Base-by-base conservation (phyloP, 2,113 vertebrate species). In the Lutjanus erythropterus region DNA sequence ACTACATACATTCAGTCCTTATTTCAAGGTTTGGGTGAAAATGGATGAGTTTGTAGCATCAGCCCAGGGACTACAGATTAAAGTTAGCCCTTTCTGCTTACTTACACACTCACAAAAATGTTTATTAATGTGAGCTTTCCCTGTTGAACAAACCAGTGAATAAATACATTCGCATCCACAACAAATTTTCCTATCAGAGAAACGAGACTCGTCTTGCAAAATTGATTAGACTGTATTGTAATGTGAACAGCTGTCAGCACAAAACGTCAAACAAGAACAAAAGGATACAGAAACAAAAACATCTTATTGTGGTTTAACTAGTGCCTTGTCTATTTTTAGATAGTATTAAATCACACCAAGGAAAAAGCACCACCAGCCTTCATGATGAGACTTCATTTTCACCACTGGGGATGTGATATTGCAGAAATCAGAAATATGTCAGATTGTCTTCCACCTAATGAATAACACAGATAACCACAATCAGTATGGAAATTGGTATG, bases 401-500 rank as follows among this genome's bases (percentile, higher is more conserved):
- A 62, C n/a, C 11, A n/a, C 47, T 53, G 50, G 18, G 19, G 69
- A 62, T 39, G 55, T 37, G 7, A 37, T 78, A 44, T 65, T 42
- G 7, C 21, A 71, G n/a, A 72, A 71, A 75, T 53, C 29, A 75
- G 33, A 68, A 71, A 75, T 53, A 31, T 67, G 29, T n/a, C 12
- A 27, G 21, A 31, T 53, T 69, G 31, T 58, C 50, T 29, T 68
- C 52, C 7, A 21, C 29, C 42, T 41, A 75, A 78, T 70, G 39
- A 70, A 77, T 25, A 78, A 15, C 74, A 29, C 33, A 59, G 33
- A 74, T 71, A 60, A 53, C 11, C 0, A 5, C 64, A 75, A 12
- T 82, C 52, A 68, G 67, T 82, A 79, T 84, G 70, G 39, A 61
- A 78, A 71, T 75, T 71, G 27, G 31, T 37, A 35, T 15, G 76